Percentiles rank a stretch among this genome's conserved stretches.
Conservation (phyloP, 2,113 vertebrate genomes). For the Tragelaphus scriptus region DNA sequence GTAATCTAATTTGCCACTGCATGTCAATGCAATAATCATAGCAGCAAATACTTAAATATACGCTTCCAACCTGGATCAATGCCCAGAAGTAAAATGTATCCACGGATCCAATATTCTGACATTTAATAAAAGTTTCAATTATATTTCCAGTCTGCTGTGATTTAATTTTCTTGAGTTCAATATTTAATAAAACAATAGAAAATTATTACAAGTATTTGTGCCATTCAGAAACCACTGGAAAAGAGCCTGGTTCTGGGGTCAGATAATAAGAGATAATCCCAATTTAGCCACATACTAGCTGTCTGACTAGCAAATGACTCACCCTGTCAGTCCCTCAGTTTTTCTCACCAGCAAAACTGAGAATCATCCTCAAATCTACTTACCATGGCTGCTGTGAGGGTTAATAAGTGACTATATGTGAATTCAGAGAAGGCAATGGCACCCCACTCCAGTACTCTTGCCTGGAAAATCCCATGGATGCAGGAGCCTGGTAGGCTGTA, state of each 20-base stretch:
- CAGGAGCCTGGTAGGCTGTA: too few relatives aligned
- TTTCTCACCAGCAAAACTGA: not conserved
- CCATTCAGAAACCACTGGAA: conserved; percentile 6
- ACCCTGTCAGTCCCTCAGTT: not conserved
- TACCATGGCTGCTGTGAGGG: not conserved
- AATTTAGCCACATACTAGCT: not conserved
- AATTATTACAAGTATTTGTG: conserved; percentile 48
- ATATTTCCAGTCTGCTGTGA: conserved; percentile 59
- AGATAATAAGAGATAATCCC: not conserved
- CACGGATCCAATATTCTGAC: conserved; percentile 65
- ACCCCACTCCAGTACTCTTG: too few relatives aligned
- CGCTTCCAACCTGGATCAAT: conserved; percentile 55
- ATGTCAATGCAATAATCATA: conserved; percentile 45
- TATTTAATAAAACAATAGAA: conserved; percentile 68
- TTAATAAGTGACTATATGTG: not conserved
- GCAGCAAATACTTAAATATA: conserved; percentile 53
- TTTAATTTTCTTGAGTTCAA: conserved; percentile 67
- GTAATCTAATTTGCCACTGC: conserved; percentile 48
- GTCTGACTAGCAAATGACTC: not conserved
- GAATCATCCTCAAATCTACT: not conserved
- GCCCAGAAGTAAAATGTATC: conserved; percentile 67
- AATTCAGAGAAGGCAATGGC: not conserved
- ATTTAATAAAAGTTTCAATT: conserved; percentile 75
- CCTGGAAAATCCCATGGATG: too few relatives aligned
- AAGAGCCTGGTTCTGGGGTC: not conserved